Evolutionary conservation across 2,113 vertebrate species (phyloP).

Genomic region (Camelus bactrianus): DNA sequence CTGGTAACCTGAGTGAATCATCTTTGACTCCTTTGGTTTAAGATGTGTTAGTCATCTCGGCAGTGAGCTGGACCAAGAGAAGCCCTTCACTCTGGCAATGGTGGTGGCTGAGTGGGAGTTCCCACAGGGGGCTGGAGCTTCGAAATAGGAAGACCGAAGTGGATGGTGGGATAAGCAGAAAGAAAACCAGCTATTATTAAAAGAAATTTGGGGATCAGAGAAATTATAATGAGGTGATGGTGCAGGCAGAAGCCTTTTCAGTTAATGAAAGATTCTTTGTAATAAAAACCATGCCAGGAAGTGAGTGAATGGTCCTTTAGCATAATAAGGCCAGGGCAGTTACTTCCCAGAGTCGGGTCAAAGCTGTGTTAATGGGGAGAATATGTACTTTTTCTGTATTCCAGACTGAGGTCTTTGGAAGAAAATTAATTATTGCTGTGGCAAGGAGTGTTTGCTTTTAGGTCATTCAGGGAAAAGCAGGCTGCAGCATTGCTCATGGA

Average conservation of each 20-base stretch:
- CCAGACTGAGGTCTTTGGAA: background rate
- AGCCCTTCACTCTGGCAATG: slow-evolving; percentile 35
- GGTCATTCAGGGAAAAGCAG: background rate
- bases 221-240: background rate
- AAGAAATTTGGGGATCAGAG: background rate
- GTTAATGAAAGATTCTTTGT: background rate
- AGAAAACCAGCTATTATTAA: slow-evolving; percentile 9
- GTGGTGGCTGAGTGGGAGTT: background rate
- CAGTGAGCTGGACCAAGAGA: background rate
- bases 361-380: background rate
- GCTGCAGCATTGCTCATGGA: background rate
- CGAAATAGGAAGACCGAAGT: background rate
- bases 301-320: background rate
- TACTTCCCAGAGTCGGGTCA: slow-evolving; percentile 46
- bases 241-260: background rate
- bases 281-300: slow-evolving; percentile 28
- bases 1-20: slow-evolving; percentile 47
- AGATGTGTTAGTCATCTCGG: slow-evolving; percentile 44
- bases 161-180: background rate
- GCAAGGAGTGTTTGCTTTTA: background rate
- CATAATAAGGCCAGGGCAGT: slow-evolving; percentile 40
- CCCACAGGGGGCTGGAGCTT: background rate
- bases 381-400: background rate
- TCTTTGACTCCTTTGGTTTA: background rate
- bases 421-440: slow-evolving; percentile 25